Conservation (phyloP, 2,797 vertebrate genomes). For the Poecilia velifera region DNA sequence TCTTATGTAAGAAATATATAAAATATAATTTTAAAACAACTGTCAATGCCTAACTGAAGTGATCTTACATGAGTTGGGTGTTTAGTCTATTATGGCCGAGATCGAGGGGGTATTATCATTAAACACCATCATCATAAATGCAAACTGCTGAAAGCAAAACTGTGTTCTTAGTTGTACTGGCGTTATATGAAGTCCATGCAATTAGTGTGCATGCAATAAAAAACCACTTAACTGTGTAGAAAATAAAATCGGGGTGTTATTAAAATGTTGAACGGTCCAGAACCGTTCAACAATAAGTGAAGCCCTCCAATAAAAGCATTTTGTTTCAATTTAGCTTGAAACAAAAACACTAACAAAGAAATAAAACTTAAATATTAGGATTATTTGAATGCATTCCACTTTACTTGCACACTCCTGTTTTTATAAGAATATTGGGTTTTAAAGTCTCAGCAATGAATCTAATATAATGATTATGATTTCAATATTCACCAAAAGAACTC, state of each 20-base stretch:
- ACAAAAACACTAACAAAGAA: background rate
- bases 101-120: background rate
- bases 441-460: background rate
- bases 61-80: background rate
- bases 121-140: background rate
- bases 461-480: background rate
- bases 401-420: background rate
- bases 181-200: background rate
- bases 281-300: background rate
- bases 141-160: background rate
- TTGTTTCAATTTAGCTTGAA: background rate
- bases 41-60: background rate
- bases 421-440: background rate
- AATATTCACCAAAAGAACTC: background rate
- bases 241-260: background rate
- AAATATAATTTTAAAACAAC: background rate
- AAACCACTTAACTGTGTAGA: background rate
- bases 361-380: background rate
- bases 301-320: background rate
- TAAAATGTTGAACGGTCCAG: background rate
- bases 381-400: background rate
- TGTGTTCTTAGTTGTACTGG: background rate
- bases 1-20: background rate
- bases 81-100: background rate
- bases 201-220: conserved; percentile 3